phyloP scores from a whole-genome alignment of 2,113 vertebrate genomes.

The Neodon shergylaensis region DNA sequence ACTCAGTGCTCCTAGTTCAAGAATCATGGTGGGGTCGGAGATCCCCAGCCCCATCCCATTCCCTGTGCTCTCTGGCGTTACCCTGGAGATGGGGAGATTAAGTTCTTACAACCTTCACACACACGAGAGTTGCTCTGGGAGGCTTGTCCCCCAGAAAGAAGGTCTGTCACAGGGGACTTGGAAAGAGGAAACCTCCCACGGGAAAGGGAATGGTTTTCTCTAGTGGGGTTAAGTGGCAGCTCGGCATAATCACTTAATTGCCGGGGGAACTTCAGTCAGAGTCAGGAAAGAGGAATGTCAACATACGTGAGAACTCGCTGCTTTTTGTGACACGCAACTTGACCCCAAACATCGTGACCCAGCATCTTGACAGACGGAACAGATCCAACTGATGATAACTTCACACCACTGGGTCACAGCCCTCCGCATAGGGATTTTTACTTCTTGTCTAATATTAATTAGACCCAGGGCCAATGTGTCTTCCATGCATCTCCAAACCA shows the following conservation, averaged over 20 bases:
- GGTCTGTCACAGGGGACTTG: slow-evolving; percentile 14
- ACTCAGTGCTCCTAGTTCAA: not conserved
- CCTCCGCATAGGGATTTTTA: not conserved
- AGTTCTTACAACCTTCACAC: too few species aligned
- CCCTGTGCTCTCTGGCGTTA: accelerated
- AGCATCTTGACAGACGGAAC: not conserved
- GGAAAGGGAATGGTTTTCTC: slow-evolving; percentile 42
- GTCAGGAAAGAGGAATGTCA: not conserved
- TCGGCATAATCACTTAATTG: slow-evolving; percentile 43
- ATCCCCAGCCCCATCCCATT: too few species aligned
- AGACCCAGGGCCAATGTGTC: not conserved
- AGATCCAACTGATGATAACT: not conserved
- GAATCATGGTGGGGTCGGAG: not conserved
- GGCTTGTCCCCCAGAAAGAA: slow-evolving; percentile 25
- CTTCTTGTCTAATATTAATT: not conserved
- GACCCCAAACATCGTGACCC: not conserved
- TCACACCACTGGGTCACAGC: not conserved
- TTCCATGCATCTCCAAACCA: not conserved
- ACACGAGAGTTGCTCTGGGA: slow-evolving; percentile 46
- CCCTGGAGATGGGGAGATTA: not conserved
- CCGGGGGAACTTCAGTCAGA: not conserved
- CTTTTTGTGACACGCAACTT: not conserved
- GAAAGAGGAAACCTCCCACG: slow-evolving; percentile 65
- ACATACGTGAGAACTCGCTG: not conserved
- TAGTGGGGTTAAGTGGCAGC: not conserved